phyloP scores from a whole-genome alignment of 2,797 vertebrate species.

The Sebastes melanostomus region DNA sequence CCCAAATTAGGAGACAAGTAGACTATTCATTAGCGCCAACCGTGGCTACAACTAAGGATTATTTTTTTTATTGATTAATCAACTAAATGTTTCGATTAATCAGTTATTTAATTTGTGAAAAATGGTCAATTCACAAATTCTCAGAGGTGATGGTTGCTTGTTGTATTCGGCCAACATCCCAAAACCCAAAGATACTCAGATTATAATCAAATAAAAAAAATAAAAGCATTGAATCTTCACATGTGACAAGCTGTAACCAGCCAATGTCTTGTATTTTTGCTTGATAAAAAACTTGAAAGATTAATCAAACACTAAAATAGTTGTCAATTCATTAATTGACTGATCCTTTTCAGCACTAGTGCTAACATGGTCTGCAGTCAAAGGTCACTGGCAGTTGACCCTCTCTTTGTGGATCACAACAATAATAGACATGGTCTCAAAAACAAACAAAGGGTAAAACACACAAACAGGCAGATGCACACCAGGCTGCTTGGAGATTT shows the following conservation, averaged over 20 bases:
- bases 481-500: neutral
- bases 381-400: neutral
- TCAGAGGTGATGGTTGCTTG: neutral
- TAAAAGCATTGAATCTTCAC: neutral
- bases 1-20: neutral
- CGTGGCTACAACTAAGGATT: neutral
- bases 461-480: neutral
- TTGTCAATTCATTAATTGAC: neutral
- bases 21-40: constrained; percentile 4
- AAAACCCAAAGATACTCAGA: neutral
- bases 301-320: neutral
- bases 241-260: neutral
- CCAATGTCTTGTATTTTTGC: neutral
- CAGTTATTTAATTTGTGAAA: neutral
- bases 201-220: neutral
- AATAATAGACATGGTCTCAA: neutral
- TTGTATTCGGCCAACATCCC: neutral
- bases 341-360: neutral
- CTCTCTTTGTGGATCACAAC: neutral
- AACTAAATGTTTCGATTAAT: neutral
- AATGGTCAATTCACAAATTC: neutral
- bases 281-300: neutral
- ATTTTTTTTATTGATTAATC: neutral
- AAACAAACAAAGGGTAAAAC: constrained; percentile 1
- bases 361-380: neutral